phyloP scores from a whole-genome alignment of 1,140 invertebrate genomes.

The Pseudomyrmex cubaensis region DNA sequence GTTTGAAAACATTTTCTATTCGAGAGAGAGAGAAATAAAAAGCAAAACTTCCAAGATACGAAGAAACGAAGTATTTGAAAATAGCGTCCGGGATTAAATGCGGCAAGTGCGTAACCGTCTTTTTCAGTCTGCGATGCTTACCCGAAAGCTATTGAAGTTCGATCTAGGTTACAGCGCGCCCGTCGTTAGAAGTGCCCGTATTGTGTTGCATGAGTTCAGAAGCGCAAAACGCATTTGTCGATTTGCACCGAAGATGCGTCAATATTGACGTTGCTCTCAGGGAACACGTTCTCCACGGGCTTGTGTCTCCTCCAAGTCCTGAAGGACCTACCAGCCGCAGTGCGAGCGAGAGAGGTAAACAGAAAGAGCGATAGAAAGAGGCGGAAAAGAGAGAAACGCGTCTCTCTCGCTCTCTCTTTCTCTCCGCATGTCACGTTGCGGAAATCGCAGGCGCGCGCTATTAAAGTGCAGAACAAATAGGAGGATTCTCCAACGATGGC shows the following conservation, averaged over 20 bases:
- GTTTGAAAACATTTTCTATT: background rate
- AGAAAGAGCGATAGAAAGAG: conserved; percentile 30
- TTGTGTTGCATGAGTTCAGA: conserved; percentile 63
- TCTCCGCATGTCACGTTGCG: conserved; percentile 7
- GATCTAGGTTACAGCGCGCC: conserved; percentile 52
- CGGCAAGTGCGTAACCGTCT: conserved; percentile 16
- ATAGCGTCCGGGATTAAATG: conserved; percentile 9
- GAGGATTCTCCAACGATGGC: conserved; percentile 41
- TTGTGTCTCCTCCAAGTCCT: conserved; percentile 69
- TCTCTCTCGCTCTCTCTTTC: background rate
- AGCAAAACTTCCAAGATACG: background rate
- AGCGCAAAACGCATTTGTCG: conserved; percentile 70
- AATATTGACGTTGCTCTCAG: conserved; percentile 79
- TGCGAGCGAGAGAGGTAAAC: conserved; percentile 58
- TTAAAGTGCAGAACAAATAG: conserved; percentile 80
- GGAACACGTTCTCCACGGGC: conserved; percentile 68
- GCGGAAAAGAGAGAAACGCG: background rate
- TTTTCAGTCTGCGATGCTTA: conserved; percentile 25
- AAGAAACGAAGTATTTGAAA: conserved; percentile 17
- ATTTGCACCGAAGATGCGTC: conserved; percentile 75
- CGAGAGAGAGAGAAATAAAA: background rate
- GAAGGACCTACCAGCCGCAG: conserved; percentile 62
- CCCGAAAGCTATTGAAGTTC: conserved; percentile 36
- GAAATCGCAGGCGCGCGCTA: conserved; percentile 62
- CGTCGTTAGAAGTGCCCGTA: conserved; percentile 5